Conservation (phyloP, 2,888 invertebrate species). For the Erebia ligea region DNA sequence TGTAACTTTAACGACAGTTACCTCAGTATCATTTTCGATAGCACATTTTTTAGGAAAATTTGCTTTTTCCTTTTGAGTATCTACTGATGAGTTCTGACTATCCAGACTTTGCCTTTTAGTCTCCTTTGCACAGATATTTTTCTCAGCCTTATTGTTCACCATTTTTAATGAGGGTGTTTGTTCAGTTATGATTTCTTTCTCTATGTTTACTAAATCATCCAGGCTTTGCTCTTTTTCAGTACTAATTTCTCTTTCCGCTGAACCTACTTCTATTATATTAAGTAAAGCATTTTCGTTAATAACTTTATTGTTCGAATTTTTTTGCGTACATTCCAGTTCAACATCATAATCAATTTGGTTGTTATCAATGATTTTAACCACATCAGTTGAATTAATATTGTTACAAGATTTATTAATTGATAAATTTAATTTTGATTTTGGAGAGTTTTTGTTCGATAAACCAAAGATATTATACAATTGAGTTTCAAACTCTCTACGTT, state of each 20-base stretch:
- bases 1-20: background rate
- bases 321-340: background rate
- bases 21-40: background rate
- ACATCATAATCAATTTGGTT: background rate
- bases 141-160: background rate
- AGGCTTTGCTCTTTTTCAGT: background rate
- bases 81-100: background rate
- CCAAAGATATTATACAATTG: constrained; percentile 18
- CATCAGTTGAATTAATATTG: background rate
- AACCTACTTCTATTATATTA: background rate
- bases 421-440: constrained; percentile 24
- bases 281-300: background rate
- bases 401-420: constrained; percentile 28
- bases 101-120: background rate
- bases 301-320: background rate
- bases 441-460: background rate
- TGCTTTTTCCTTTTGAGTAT: background rate
- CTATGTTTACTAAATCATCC: background rate
- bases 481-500: constrained; percentile 17
- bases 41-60: background rate
- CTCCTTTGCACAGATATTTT: background rate
- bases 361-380: background rate
- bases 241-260: background rate
- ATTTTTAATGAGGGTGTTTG: background rate
- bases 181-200: background rate